phyloP scores from a whole-genome alignment of 2,797 vertebrate species.

The Myotis myotis region DNA sequence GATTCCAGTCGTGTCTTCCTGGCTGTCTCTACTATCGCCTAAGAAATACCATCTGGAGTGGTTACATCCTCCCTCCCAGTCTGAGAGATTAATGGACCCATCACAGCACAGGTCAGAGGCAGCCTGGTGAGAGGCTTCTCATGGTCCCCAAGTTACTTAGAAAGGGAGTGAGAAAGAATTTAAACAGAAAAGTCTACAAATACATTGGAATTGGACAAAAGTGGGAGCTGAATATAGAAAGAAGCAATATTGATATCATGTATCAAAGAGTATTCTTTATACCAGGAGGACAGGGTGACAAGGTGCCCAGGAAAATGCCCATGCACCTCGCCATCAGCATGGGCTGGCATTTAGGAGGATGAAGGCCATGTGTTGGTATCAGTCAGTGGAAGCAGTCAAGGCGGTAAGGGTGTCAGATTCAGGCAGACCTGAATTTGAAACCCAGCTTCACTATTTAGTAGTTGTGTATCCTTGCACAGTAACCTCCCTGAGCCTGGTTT shows the following conservation, averaged over 20 bases:
- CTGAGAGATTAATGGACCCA: constrained; percentile 74
- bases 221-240: not conserved
- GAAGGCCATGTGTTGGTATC: not conserved
- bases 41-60: constrained; percentile 64
- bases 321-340: not conserved
- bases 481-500: not conserved
- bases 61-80: constrained; percentile 50
- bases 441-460: not conserved
- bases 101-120: constrained; percentile 49
- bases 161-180: constrained; percentile 45
- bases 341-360: not conserved
- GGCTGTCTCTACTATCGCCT: constrained; percentile 49
- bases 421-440: not conserved
- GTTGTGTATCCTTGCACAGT: too few relatives aligned
- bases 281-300: not conserved
- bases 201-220: constrained; percentile 23
- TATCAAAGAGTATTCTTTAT: not conserved
- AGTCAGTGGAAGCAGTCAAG: not conserved
- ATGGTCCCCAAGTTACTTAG: constrained; percentile 22
- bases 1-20: constrained; percentile 61
- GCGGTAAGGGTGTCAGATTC: not conserved
- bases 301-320: not conserved
- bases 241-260: not conserved
- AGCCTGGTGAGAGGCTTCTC: not conserved
- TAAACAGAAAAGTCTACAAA: constrained; percentile 49